Percentiles rank a stretch among this genome's conserved stretches.
Evolutionary conservation across 2,113 vertebrate genomes (phyloP).

Genomic region (Centropus bengalensis): DNA sequence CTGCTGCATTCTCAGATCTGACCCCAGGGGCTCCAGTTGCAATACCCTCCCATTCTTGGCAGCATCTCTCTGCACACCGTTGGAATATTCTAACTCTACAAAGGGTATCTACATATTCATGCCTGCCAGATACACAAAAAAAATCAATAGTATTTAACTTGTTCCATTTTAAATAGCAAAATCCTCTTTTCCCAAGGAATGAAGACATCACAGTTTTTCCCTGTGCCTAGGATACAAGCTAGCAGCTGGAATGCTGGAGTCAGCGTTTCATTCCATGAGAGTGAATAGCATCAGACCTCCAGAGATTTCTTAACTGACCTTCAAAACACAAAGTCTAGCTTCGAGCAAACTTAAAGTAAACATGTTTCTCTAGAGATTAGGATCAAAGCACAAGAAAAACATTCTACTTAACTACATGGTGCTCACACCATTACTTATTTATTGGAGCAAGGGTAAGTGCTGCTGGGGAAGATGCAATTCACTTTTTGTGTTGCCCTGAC

Average conservation of each 20-base stretch:
- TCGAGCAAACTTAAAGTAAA: conserved; percentile 69
- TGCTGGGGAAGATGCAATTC: background rate
- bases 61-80: background rate
- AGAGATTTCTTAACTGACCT: conserved; percentile 70
- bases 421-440: conserved; percentile 30
- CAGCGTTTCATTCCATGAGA: conserved; percentile 73
- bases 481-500: background rate
- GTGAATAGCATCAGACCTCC: conserved; percentile 54
- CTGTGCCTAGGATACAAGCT: conserved; percentile 3
- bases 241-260: conserved; percentile 62
- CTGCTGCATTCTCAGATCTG: background rate
- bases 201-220: background rate
- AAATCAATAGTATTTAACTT: background rate
- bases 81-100: background rate
- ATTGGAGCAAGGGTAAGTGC: background rate
- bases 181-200: conserved; percentile 34
- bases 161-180: background rate
- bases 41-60: background rate
- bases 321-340: conserved; percentile 65
- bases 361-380: conserved; percentile 68
- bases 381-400: conserved; percentile 68
- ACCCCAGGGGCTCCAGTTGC: background rate
- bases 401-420: conserved; percentile 56
- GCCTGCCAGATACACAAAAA: background rate
- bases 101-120: background rate